Evolutionary conservation across 2,797 vertebrate species (phyloP).

Genomic region (Lates japonicus): DNA sequence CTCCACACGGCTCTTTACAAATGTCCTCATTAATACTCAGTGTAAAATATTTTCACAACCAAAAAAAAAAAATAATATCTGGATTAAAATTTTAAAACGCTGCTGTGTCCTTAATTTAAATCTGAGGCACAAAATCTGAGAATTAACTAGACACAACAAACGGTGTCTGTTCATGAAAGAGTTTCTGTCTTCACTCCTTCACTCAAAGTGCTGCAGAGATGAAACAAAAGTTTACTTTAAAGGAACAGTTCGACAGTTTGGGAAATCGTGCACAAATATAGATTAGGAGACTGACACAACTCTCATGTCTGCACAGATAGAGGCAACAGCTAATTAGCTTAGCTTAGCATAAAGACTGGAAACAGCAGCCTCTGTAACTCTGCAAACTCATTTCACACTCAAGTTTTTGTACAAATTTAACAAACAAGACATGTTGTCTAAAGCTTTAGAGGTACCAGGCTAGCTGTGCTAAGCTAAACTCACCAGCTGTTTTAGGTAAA

Average conservation of each 20-base stretch:
- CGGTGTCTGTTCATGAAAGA: background rate
- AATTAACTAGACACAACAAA: background rate
- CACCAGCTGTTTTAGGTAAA: background rate
- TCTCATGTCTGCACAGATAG: no score
- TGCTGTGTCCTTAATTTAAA: background rate
- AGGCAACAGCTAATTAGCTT: background rate
- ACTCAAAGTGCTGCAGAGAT: slow-evolving; percentile 49
- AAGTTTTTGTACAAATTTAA: background rate
- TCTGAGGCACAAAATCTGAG: slow-evolving; percentile 24
- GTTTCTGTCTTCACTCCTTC: slow-evolving; percentile 3
- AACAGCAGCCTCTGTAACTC: background rate
- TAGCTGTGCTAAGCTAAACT: background rate
- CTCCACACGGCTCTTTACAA: background rate
- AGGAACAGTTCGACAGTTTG: background rate
- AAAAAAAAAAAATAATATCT: slow-evolving; percentile 12
- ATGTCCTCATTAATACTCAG: background rate
- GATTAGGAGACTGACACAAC: background rate
- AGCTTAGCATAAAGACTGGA: background rate
- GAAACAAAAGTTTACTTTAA: background rate
- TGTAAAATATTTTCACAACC: background rate
- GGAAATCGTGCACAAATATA: background rate
- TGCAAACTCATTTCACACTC: background rate
- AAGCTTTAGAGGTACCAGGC: background rate
- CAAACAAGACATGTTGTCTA: background rate
- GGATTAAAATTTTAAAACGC: slow-evolving; percentile 16